Evolutionary conservation across 2,113 vertebrate genomes (phyloP).

Genomic region (Bothrops jararaca): DNA sequence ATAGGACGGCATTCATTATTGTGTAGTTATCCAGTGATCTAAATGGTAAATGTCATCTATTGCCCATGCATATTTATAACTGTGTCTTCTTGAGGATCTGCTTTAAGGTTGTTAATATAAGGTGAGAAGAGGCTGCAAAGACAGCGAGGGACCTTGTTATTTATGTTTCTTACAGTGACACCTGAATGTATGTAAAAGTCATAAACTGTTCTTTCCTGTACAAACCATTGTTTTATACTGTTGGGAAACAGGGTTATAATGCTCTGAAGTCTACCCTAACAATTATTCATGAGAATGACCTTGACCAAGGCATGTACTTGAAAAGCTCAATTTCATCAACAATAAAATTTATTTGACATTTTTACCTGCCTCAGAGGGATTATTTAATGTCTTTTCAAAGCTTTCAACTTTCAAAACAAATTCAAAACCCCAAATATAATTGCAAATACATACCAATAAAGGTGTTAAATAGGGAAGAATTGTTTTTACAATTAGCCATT

Average conservation of each 20-base stretch:
- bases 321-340: slow-evolving; percentile 10
- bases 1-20: not conserved
- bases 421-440: slow-evolving; percentile 2
- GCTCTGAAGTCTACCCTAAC: slow-evolving; percentile 29
- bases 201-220: not conserved
- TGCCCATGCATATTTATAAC: slow-evolving; percentile 7
- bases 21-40: not conserved
- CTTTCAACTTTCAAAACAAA: slow-evolving; percentile 21
- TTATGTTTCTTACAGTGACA: not conserved
- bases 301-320: slow-evolving; percentile 18
- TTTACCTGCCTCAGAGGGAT: slow-evolving; percentile 9
- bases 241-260: slow-evolving; percentile 7
- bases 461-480: slow-evolving; percentile 8
- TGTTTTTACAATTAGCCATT: slow-evolving; percentile 33
- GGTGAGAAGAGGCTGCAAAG: not conserved
- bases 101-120: slow-evolving; percentile 11
- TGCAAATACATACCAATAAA: slow-evolving; percentile 20
- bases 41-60: not conserved
- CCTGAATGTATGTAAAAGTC: not conserved
- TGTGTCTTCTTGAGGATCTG: not conserved
- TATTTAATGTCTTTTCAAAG: not conserved
- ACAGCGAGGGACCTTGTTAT: not conserved
- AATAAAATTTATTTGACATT: slow-evolving; percentile 12
- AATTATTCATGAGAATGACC: slow-evolving; percentile 36
- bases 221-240: not conserved